Percentiles rank a stretch among this genome's conserved stretches.
Conservation (phyloP, 2,113 vertebrate species). For the Neofelis nebulosa region DNA sequence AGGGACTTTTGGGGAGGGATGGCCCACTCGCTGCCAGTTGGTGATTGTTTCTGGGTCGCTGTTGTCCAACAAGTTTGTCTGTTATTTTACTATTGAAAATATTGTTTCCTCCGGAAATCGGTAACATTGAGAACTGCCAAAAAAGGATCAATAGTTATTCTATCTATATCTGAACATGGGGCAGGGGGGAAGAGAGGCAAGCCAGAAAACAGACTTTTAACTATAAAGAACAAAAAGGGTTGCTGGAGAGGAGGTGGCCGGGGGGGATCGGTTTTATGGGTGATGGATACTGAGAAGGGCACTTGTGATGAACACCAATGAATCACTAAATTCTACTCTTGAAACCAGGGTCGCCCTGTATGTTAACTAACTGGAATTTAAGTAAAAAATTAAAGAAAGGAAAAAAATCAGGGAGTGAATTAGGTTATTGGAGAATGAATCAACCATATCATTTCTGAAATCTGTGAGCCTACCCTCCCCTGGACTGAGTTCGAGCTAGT, state of each 20-base stretch:
- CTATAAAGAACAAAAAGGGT: not conserved
- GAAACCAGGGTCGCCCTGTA: not conserved
- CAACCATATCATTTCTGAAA: not conserved
- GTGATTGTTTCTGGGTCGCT: not conserved
- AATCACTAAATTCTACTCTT: not conserved
- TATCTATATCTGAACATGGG: not conserved
- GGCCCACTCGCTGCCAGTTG: not conserved
- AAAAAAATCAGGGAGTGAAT: not conserved
- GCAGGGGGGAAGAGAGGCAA: not conserved
- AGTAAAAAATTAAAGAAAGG: not conserved
- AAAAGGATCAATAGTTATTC: not conserved
- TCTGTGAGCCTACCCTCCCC: not conserved
- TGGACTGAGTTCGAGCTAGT: not conserved
- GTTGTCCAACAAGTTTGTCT: not conserved
- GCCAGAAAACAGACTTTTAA: not conserved
- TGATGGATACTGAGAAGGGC: not conserved
- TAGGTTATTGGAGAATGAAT: not conserved
- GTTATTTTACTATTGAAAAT: not conserved
- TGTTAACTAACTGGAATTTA: not conserved
- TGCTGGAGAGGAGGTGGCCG: not conserved
- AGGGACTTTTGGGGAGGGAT: not conserved
- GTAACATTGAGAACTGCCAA: not conserved
- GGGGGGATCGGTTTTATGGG: not conserved
- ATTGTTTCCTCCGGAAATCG: not conserved
- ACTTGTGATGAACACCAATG: not conserved